phyloP scores from a whole-genome alignment of 2,888 invertebrate species.

The Lagria hirta region DNA sequence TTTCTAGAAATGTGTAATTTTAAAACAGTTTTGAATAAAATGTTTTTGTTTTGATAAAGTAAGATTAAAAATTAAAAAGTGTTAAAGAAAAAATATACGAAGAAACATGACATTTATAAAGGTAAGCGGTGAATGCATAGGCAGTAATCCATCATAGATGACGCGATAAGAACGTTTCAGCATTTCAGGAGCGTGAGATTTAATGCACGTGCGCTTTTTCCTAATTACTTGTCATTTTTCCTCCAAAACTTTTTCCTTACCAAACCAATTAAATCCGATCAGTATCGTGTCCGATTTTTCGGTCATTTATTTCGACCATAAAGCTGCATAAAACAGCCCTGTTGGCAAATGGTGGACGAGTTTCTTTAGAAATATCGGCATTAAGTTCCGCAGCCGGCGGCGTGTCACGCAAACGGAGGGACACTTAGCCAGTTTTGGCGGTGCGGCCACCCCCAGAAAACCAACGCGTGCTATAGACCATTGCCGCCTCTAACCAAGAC shows the following conservation, averaged over 20 bases:
- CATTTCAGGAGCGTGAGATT: slow-evolving; percentile 12
- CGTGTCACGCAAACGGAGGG: slow-evolving; percentile 25
- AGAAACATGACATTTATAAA: too few relatives aligned
- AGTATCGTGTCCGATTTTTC: slow-evolving; percentile 14
- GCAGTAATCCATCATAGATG: slow-evolving; percentile 19
- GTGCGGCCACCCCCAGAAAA: slow-evolving; percentile 11
- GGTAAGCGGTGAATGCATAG: slow-evolving; percentile 12
- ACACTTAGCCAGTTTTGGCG: slow-evolving; percentile 14
- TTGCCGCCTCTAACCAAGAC: slow-evolving; percentile 12
- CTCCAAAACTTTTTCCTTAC: slow-evolving; percentile 1
- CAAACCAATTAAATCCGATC: slow-evolving; percentile 18
- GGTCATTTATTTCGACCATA: slow-evolving; percentile 11
- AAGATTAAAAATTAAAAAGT: too few relatives aligned
- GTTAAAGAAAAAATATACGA: too few relatives aligned
- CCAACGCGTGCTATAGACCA: slow-evolving; percentile 11
- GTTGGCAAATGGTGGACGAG: slow-evolving; percentile 14
- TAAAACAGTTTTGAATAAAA: too few relatives aligned
- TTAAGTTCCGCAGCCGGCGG: slow-evolving; percentile 19
- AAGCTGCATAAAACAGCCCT: slow-evolving; percentile 14
- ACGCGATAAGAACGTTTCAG: slow-evolving; percentile 17
- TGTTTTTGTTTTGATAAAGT: too few relatives aligned
- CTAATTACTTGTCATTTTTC: slow-evolving; percentile 19
- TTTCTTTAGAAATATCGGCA: slow-evolving; percentile 23
- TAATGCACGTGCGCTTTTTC: slow-evolving; percentile 10
- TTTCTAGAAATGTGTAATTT: too few relatives aligned